Evolutionary conservation across 2,888 invertebrate species (phyloP).

Genomic region (Drosophila rubida): DNA sequence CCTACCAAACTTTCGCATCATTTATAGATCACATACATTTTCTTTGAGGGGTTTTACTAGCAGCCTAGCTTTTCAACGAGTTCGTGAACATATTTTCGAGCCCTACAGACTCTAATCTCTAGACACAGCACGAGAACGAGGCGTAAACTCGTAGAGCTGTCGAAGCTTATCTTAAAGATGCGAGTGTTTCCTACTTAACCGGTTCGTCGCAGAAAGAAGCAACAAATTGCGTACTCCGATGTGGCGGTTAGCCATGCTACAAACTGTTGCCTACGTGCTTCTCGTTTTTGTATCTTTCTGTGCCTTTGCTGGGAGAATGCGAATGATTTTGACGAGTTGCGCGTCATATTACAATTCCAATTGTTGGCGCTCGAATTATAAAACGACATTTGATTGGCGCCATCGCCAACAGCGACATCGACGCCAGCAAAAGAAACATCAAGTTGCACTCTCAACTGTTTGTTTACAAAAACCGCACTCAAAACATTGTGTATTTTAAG

Average conservation of each 20-base stretch:
- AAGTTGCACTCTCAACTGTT: conserved; percentile 7
- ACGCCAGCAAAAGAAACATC: conserved; percentile 24
- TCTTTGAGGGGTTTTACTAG: conserved; percentile 41
- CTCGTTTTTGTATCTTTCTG: no score
- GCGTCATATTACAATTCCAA: conserved; percentile 53
- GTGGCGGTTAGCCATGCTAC: conserved; percentile 67
- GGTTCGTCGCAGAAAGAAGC: conserved; percentile 44
- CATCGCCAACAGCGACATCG: conserved; percentile 46
- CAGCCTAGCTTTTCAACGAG: not conserved
- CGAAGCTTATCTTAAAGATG: conserved; percentile 67
- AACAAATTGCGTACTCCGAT: conserved; percentile 46
- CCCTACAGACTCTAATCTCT: conserved; percentile 26
- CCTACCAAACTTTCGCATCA: not conserved
- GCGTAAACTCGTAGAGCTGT: conserved; percentile 58
- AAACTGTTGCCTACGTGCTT: conserved; percentile 41
- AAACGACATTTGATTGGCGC: conserved; percentile 66
- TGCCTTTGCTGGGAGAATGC: no score
- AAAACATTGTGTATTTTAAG: not conserved
- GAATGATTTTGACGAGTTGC: no score
- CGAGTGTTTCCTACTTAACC: conserved; percentile 20
- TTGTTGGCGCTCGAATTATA: conserved; percentile 54
- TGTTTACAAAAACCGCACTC: conserved; percentile 10
- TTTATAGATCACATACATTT: conserved; percentile 48
- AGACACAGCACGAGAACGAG: conserved; percentile 24
- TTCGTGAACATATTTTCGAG: not conserved